These are phyloP conservation scores for Fissipunctia ypsillon DNA, from an alignment of 2,888 invertebrate species.

Conservation along the genomic window DNA sequence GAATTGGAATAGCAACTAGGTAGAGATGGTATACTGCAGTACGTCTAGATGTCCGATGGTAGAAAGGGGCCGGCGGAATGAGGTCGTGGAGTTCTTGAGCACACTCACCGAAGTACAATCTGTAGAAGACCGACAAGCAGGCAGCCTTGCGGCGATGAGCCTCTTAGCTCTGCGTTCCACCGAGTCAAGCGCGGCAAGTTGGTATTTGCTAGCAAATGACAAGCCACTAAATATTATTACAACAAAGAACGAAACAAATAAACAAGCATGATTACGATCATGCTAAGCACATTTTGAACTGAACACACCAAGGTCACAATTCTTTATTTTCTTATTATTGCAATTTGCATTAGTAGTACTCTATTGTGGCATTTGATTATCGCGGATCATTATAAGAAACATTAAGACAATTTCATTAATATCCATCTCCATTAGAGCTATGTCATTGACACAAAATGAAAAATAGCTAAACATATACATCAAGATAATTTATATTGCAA, in stretches of 20 bases:
- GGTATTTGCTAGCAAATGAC: not conserved
- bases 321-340: slow-evolving; percentile 19
- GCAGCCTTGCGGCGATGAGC: no score
- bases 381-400: slow-evolving; percentile 28
- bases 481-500: slow-evolving; percentile 54
- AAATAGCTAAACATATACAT: slow-evolving; percentile 41
- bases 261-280: slow-evolving; percentile 6
- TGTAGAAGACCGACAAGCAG: no score
- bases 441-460: slow-evolving; percentile 50
- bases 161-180: no score
- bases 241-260: not conserved
- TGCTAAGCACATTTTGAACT: slow-evolving; percentile 19
- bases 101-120: no score
- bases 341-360: slow-evolving; percentile 36
- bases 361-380: slow-evolving; percentile 30
- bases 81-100: no score
- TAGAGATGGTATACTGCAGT: no score
- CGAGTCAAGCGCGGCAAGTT: no score
- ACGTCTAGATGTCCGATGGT: no score
- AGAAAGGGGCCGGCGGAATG: no score
- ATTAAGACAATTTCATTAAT: slow-evolving; percentile 37
- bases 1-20: no score
- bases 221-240: not conserved
- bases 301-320: not conserved
- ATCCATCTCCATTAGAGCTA: slow-evolving; percentile 23